Conservation (phyloP, 2,888 invertebrate species). For the Cheilosia urbana region DNA sequence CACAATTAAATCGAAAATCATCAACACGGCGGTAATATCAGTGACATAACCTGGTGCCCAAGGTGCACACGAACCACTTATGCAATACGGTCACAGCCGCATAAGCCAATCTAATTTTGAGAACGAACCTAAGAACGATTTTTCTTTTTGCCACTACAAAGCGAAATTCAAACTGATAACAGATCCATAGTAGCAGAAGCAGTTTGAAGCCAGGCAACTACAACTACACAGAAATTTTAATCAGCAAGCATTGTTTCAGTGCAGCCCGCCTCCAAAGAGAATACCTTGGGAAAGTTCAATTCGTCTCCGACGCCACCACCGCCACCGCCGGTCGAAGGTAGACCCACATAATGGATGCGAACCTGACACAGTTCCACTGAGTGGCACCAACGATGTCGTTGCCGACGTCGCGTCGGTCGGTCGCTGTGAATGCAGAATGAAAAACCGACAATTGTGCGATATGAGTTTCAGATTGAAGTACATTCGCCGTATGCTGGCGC, state of each 20-base stretch:
- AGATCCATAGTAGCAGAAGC: background rate
- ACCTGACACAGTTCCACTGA: constrained; percentile 71
- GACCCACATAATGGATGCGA: constrained; percentile 67
- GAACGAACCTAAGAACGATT: too few species aligned
- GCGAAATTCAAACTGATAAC: constrained; percentile 24
- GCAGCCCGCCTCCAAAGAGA: constrained; percentile 38
- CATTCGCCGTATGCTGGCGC: background rate
- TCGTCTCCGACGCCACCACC: constrained; percentile 25
- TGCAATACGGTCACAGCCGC: background rate
- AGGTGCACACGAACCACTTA: constrained; percentile 33
- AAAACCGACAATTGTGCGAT: constrained; percentile 44
- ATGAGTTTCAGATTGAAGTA: constrained; percentile 62
- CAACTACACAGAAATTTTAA: constrained; percentile 15
- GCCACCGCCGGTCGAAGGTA: constrained; percentile 41
- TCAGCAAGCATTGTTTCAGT: constrained; percentile 36
- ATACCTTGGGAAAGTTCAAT: constrained; percentile 59
- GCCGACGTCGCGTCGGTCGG: constrained; percentile 2
- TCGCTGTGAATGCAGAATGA: constrained; percentile 38
- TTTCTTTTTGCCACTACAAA: constrained; percentile 11
- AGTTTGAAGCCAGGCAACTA: background rate
- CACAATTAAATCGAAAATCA: constrained; percentile 50
- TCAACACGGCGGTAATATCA: constrained; percentile 27
- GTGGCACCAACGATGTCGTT: constrained; percentile 16
- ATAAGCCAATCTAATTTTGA: too few species aligned
- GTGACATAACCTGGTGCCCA: constrained; percentile 13